These are phyloP conservation scores for Naja naja DNA, from an alignment of 2,113 vertebrate genomes.

Conservation along the genomic window DNA sequence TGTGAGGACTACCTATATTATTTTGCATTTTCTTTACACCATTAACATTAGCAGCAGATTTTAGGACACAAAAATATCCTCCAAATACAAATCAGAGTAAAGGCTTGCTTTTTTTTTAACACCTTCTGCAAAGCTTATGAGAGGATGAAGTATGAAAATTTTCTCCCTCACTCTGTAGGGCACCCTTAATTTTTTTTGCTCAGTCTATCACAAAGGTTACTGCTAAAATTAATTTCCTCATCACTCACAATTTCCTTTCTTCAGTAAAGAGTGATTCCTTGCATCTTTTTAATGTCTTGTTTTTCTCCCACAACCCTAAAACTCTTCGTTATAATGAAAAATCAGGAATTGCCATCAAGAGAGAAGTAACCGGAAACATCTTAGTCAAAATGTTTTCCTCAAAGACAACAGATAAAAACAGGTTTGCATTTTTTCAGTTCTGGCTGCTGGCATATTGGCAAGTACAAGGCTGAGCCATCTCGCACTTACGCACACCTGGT, in stretches of 20 bases:
- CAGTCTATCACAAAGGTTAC: not conserved
- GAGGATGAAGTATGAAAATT: not conserved
- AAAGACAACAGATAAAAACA: not conserved
- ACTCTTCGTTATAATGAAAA: not conserved
- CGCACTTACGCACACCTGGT: constrained; percentile 36
- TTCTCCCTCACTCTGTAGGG: not conserved
- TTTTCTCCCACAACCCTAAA: not conserved
- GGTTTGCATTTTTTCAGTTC: constrained; percentile 13
- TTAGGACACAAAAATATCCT: not conserved
- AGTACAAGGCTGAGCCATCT: not conserved
- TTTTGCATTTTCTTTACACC: not conserved
- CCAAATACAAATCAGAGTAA: not conserved
- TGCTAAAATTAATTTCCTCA: not conserved
- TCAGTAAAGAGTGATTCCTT: not conserved
- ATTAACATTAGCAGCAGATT: not conserved
- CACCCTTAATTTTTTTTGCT: not conserved
- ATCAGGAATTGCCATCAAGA: not conserved
- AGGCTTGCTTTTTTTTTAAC: not conserved
- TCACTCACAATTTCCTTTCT: not conserved
- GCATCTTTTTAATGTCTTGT: not conserved
- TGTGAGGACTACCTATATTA: not conserved
- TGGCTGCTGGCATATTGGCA: constrained; percentile 17
- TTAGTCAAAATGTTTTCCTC: not conserved
- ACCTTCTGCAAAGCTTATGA: not conserved
- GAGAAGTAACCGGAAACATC: not conserved